Percentiles rank a stretch among this genome's conserved stretches.
Evolutionary conservation across 2,888 invertebrate genomes (phyloP).

Genomic region (Synanthedon myopaeformis): DNA sequence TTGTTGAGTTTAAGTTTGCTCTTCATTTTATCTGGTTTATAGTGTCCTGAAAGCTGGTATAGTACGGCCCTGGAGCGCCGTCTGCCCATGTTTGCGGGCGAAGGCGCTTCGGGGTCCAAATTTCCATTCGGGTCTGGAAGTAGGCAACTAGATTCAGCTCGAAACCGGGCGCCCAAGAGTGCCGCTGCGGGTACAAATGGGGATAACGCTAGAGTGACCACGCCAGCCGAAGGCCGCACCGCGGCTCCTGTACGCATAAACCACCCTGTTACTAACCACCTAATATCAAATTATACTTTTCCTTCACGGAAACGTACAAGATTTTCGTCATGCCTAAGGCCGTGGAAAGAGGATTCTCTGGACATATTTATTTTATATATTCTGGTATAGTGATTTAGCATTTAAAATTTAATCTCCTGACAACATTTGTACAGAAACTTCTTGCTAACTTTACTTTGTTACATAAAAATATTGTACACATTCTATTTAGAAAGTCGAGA

Average conservation of each 20-base stretch:
- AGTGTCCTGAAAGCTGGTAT: constrained; percentile 96
- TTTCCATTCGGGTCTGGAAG: constrained; percentile 86
- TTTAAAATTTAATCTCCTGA: too few species aligned
- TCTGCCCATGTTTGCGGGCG: constrained; percentile 90
- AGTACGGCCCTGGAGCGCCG: constrained; percentile 94
- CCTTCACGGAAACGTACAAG: constrained; percentile 6
- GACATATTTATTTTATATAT: too few species aligned
- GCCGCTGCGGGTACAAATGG: constrained; percentile 79
- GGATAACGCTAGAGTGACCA: constrained; percentile 73
- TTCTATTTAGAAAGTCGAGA: constrained; percentile 7
- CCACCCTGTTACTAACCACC: constrained; percentile 55
- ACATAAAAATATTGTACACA: background rate
- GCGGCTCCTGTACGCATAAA: constrained; percentile 69
- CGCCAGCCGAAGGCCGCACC: constrained; percentile 71
- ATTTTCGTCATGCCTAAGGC: constrained; percentile 9
- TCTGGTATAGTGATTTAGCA: too few species aligned
- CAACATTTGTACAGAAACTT: too few species aligned
- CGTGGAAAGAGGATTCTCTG: constrained; percentile 4
- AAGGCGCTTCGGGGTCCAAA: constrained; percentile 83
- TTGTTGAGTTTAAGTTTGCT: constrained; percentile 94
- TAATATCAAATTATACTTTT: background rate
- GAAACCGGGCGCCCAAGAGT: constrained; percentile 82
- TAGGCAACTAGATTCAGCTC: constrained; percentile 83
- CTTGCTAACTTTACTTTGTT: too few species aligned
- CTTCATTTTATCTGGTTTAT: constrained; percentile 93